Conservation (phyloP, 2,113 vertebrate species). For the Otis tarda region DNA sequence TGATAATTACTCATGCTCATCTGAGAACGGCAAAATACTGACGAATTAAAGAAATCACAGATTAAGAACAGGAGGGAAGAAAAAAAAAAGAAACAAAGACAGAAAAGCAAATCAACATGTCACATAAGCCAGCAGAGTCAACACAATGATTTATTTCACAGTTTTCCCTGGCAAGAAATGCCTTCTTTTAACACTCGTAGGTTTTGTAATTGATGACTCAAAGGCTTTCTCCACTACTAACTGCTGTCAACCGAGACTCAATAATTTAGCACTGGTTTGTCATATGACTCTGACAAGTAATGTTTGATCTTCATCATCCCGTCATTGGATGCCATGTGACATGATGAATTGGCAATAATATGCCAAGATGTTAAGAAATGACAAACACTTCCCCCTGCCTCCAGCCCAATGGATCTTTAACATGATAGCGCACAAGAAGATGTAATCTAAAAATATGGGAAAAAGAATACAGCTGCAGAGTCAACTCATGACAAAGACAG, state of each 20-base stretch:
- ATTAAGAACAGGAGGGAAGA: rapidly evolving
- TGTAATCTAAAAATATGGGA: background rate
- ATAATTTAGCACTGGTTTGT: conserved; percentile 1
- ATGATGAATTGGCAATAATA: background rate
- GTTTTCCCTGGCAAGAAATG: background rate
- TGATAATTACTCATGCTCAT: background rate
- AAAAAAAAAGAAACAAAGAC: background rate
- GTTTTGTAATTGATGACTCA: background rate
- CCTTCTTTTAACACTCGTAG: background rate
- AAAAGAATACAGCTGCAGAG: background rate
- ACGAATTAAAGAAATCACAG: background rate
- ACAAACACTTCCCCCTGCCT: background rate
- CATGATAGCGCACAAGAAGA: background rate
- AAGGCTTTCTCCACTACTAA: background rate
- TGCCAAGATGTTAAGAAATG: background rate
- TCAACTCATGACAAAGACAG: background rate
- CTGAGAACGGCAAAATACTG: background rate
- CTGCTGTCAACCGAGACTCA: background rate
- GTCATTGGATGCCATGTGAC: background rate
- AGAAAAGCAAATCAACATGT: background rate
- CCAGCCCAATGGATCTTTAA: background rate
- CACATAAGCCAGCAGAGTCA: background rate
- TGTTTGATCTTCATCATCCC: background rate
- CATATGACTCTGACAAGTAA: background rate
- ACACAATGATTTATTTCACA: background rate